Evolutionary conservation across 1,140 invertebrate genomes (phyloP), one percentile per base, ranked within the genome.

Genomic region (Lasaia peninsularis): DNA sequence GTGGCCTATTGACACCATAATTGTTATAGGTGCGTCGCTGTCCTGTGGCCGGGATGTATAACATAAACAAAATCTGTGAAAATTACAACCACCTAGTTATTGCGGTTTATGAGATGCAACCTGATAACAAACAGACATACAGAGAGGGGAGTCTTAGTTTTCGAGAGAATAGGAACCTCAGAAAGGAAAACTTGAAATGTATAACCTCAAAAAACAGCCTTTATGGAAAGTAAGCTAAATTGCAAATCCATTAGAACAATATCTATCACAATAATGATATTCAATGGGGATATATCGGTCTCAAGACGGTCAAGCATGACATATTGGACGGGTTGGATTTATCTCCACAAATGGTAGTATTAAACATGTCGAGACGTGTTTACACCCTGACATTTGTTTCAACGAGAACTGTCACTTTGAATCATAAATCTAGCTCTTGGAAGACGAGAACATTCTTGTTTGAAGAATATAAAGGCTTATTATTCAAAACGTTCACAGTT

Each of bases 371-470:
- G 40, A 44, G 40, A 44, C 18, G 37, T 18, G 37, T 44, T 44
- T 44, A 44, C 37, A 44, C 18, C 37, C 16, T 44, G 37, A 18
- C 18, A 44, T 44, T 44, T 44, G 37, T 44, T 44, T 18, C 37
- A 18, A 18, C 6, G 37, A 16, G 16, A 44, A 10, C 8, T 44
- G 37, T 44, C 37, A 20, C 37, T 44, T 44, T 44, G 37, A 8
- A 44, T 44, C 37, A 44, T 44, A 44, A 44, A 44, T 44, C 37
- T 44, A 44, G 18, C 37, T 44, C 18, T 44, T 44, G 10, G 18
- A 44, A 44, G 37, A 44, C 18, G 18, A 7, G 9, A 44, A 6
- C 16, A 44, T 20, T 20, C 18, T 1, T 35, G 14, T 35, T 14
- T 16, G 9, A 7, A 6, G 34, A 37, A 37, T n/a, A n/a, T n/a